phyloP scores from a whole-genome alignment of 2,113 vertebrate species.

The Rafetus swinhoei region DNA sequence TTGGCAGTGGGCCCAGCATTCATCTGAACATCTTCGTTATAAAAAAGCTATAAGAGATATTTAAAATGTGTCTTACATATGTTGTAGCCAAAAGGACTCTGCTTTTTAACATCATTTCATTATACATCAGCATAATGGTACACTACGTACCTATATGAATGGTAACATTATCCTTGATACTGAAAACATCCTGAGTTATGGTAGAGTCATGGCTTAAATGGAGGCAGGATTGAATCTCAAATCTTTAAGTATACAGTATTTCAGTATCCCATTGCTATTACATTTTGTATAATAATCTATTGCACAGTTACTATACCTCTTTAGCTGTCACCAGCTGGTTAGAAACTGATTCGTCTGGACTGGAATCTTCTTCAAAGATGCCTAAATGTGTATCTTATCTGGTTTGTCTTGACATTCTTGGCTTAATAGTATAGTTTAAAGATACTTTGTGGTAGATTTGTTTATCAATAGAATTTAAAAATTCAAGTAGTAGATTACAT shows the following conservation, averaged over 20 bases:
- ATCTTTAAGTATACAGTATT: not conserved
- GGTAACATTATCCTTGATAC: not conserved
- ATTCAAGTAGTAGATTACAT: not conserved
- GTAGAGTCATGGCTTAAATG: not conserved
- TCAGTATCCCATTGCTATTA: not conserved
- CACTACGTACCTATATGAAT: not conserved
- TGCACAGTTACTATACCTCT: not conserved
- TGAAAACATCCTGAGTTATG: not conserved
- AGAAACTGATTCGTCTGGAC: not conserved
- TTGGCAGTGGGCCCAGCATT: not conserved
- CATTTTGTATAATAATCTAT: not conserved
- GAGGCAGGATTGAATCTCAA: not conserved
- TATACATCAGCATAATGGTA: not conserved
- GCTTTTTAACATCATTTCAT: not conserved
- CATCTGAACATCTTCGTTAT: not conserved
- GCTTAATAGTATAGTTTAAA: not conserved
- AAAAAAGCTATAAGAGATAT: not conserved
- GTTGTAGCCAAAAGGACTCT: not conserved
- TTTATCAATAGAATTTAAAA: not conserved
- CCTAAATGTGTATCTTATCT: not conserved
- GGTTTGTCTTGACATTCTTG: not conserved
- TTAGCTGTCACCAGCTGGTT: not conserved
- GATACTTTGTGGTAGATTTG: not conserved
- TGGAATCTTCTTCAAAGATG: not conserved
- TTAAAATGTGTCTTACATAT: not conserved